Percentiles rank a stretch among this genome's conserved stretches.
These are phyloP conservation scores for Sesamia inferens DNA, from an alignment of 2,888 invertebrate species.

Conservation along the genomic window DNA sequence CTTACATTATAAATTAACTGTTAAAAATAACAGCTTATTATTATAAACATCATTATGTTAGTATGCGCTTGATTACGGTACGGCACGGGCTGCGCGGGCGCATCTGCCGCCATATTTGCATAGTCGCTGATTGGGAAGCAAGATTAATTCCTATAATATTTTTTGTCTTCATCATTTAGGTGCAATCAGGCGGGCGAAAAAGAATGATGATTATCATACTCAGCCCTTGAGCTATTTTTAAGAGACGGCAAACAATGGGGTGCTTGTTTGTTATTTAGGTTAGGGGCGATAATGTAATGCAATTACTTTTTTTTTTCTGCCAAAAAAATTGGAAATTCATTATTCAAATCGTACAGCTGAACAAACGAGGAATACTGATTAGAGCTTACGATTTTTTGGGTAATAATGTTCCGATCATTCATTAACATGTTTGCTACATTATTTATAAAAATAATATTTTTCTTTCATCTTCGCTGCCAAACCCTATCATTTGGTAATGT, in stretches of 20 bases:
- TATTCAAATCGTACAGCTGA: conserved; percentile 89
- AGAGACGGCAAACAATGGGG: conserved; percentile 88
- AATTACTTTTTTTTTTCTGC: conserved; percentile 86
- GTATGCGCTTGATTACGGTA: conserved; percentile 70
- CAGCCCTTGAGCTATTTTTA: conserved; percentile 90
- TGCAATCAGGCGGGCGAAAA: conserved; percentile 86
- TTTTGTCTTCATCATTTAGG: conserved; percentile 89
- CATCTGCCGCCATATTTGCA: conserved; percentile 88
- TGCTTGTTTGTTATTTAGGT: conserved; percentile 88
- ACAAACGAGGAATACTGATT: conserved; percentile 82
- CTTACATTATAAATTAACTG: conserved; percentile 66
- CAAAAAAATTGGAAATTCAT: conserved; percentile 83
- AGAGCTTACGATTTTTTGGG: conserved; percentile 69
- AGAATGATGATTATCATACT: conserved; percentile 88
- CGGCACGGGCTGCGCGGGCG: conserved; percentile 75
- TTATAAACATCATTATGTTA: conserved; percentile 69
- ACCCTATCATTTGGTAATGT: not conserved
- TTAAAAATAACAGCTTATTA: conserved; percentile 77
- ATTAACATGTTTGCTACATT: conserved; percentile 36
- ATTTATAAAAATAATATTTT: conserved; percentile 27
- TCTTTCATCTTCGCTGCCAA: not conserved
- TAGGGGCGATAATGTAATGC: conserved; percentile 90
- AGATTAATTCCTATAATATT: conserved; percentile 89
- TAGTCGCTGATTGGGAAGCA: conserved; percentile 85
- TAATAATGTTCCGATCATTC: conserved; percentile 44